Base-by-base conservation (phyloP, 1,140 invertebrate genomes). In the Portunus trituberculatus region DNA sequence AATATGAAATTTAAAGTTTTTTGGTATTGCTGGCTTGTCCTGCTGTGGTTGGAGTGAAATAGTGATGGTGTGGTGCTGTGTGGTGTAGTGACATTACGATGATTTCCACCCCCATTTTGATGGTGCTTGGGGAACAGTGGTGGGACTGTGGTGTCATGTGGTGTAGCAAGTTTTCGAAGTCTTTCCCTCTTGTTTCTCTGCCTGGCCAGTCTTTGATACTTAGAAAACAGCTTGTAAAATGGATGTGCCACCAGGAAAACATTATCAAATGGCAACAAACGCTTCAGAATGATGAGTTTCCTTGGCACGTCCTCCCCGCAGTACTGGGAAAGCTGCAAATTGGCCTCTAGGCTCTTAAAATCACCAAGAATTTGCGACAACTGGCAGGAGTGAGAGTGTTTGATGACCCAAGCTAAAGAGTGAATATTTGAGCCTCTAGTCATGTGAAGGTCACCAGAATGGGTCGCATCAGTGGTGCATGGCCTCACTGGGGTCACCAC, bases 201-300 rank as follows among this genome's bases (percentile, higher is more conserved):
- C 25, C 67, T 76, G 7, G 8, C n/a, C 67, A 12, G 1, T 20
- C 20, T 76, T 20, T n/a, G 6, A 8, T 76, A n/a, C 67, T 67
- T 83, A 16, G 87, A 95, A 25, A 86, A 96, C 25, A 94, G 83
- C 20, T 91, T 91, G 46, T 86, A 94, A 52, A 92, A 96, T 0
- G 96, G 94, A 93, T 96, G 96, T 29, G 96, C 96, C 25, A 96
- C 46, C 4, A 96, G n/a, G 45, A 92, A 96, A 20, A 86, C 45
- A 82, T 96, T 94, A 48, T 48, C 88, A 39, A 96, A 95, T 25
- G 48, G 83, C 46, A 8, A 67, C 28, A 96, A 14, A 25, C 93
- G n/a, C 48, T 95, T 96, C 28, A 96, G n/a, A 46, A 96, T 86
- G n/a, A 96, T 82, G 14, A 94, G 95, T 25, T 59, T 59, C 52